Conservation (phyloP, 2,888 invertebrate genomes). For the Drosophila dives region DNA sequence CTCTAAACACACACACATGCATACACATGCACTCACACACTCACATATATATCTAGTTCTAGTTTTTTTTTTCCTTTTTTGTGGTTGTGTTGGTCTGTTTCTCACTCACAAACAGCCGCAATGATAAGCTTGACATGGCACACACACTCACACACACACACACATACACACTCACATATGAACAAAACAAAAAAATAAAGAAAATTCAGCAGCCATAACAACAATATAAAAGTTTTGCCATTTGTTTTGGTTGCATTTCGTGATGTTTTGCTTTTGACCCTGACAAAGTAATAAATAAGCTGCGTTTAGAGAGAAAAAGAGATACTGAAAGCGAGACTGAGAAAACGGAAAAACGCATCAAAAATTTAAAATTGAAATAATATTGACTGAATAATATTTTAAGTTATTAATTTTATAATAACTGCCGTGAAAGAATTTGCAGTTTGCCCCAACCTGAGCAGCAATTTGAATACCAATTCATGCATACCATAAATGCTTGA, state of each 20-base stretch:
- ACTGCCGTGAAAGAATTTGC: background rate
- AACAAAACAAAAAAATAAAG: slow-evolving; percentile 16
- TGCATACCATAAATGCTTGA: no score
- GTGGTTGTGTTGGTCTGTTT: slow-evolving; percentile 24
- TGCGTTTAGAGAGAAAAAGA: background rate
- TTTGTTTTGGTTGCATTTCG: slow-evolving; percentile 56
- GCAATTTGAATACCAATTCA: slow-evolving; percentile 9
- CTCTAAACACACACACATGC: slow-evolving; percentile 9
- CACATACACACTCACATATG: slow-evolving; percentile 1
- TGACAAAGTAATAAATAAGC: slow-evolving; percentile 2
- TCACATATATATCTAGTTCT: slow-evolving; percentile 4
- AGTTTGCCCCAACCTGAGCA: background rate
- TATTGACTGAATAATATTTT: slow-evolving; percentile 31
- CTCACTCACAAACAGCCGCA: slow-evolving; percentile 18
- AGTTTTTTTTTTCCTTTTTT: slow-evolving; percentile 41
- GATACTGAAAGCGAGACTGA: background rate
- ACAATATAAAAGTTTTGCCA: slow-evolving; percentile 45
- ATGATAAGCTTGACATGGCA: slow-evolving; percentile 58
- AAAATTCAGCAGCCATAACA: slow-evolving; percentile 31
- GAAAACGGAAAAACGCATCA: background rate
- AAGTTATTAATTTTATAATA: slow-evolving; percentile 40
- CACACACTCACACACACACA: slow-evolving; percentile 11
- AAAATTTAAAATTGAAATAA: slow-evolving; percentile 49
- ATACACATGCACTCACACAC: background rate
- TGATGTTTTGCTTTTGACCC: slow-evolving; percentile 28